These are phyloP conservation scores for Apostichopus japonicus DNA, from an alignment of 35 echinoderm and acorn worm species.

Conservation along the genomic window DNA sequence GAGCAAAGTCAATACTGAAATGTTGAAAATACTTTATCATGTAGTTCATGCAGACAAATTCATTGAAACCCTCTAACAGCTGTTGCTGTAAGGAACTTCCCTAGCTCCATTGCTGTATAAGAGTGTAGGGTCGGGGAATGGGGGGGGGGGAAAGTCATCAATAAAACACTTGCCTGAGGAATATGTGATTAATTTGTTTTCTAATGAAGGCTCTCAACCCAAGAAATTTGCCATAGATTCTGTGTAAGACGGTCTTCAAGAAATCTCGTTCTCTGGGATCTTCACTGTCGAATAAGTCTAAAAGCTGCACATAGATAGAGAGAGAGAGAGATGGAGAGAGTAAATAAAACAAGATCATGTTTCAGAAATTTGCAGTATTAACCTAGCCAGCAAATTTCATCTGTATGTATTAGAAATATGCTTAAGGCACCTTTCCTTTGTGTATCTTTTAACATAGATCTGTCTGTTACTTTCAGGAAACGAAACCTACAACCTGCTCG, in stretches of 20 bases:
- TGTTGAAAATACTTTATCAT: not conserved
- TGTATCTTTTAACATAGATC: too few species aligned
- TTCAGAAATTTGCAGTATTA: too few species aligned
- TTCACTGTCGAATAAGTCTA: slow-evolving; percentile 99
- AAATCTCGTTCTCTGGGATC: slow-evolving; percentile 99
- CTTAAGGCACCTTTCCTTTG: too few species aligned
- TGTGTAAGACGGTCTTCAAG: slow-evolving; percentile 98
- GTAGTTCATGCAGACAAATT: not conserved
- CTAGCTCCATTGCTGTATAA: not conserved
- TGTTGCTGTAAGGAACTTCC: not conserved
- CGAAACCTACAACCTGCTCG: too few species aligned
- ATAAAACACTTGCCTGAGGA: slow-evolving; percentile 89
- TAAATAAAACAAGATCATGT: not conserved
- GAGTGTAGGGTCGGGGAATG: not conserved
- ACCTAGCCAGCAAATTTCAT: too few species aligned
- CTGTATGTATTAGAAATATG: too few species aligned
- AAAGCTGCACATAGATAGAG: slow-evolving; percentile 74
- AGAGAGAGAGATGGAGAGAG: not conserved
- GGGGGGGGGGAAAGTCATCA: not conserved
- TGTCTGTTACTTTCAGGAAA: too few species aligned
- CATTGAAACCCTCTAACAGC: not conserved
- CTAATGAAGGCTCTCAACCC: slow-evolving; percentile 99
- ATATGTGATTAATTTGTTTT: slow-evolving; percentile 99
- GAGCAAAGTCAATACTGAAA: not conserved
- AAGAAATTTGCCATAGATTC: slow-evolving; percentile 99